Evolutionary conservation across 2,888 invertebrate species (phyloP).

Genomic region (Drosophila anceps): DNA sequence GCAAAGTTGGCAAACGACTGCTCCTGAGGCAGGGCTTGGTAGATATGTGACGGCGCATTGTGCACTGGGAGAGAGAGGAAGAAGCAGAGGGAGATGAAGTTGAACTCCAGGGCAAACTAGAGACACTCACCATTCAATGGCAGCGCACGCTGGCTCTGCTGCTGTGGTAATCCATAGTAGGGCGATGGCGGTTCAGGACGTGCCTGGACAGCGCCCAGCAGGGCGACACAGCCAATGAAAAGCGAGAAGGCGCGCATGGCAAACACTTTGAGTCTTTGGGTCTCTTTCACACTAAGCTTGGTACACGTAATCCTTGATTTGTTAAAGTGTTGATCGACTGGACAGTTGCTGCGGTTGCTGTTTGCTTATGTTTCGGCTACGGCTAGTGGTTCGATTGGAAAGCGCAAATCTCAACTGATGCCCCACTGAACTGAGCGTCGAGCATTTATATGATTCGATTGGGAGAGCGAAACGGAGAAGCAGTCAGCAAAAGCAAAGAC

Average conservation of each 20-base stretch:
- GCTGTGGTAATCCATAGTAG: conserved; percentile 82
- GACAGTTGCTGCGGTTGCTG: background rate
- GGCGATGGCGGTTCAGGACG: conserved; percentile 84
- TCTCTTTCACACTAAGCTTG: conserved; percentile 81
- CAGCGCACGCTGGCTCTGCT: conserved; percentile 85
- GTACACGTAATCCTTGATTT: conserved; percentile 82
- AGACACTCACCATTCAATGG: conserved; percentile 84
- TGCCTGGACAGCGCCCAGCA: conserved; percentile 78
- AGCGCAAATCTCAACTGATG: conserved; percentile 78
- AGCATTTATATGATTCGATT: conserved; percentile 79
- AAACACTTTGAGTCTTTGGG: conserved; percentile 51
- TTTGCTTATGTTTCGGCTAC: conserved; percentile 11
- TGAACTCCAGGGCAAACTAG: background rate
- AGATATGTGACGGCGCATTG: conserved; percentile 68
- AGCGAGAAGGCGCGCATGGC: conserved; percentile 83
- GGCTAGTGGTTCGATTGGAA: conserved; percentile 54
- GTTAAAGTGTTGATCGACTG: conserved; percentile 12
- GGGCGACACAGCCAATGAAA: conserved; percentile 72
- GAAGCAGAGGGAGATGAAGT: background rate
- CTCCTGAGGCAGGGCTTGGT: conserved; percentile 78
- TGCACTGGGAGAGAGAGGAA: conserved; percentile 41
- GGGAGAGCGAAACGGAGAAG: conserved; percentile 38
- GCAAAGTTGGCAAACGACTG: conserved; percentile 71
- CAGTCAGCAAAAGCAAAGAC: conserved; percentile 46
- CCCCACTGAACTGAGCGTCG: conserved; percentile 48